Evolutionary conservation across 1,140 invertebrate species (phyloP), one percentile per base, ranked within the genome.

Genomic region (Bacillus rossius): DNA sequence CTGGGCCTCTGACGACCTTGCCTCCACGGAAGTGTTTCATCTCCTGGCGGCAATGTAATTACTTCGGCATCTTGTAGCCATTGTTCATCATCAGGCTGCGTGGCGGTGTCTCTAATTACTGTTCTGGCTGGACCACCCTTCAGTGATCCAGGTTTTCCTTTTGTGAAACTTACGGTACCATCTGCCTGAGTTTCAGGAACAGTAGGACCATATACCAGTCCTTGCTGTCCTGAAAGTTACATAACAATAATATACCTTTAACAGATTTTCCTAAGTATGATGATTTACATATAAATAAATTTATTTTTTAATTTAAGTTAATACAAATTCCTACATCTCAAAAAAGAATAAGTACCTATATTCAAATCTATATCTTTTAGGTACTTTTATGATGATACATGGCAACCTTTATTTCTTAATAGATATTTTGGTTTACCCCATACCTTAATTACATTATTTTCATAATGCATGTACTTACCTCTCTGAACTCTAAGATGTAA

Each of bases 21-120:
- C 60, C 79, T 67, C 81, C 81, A 82, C 10, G 77, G 73, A 56
- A 82, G 62, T 7, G 73, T 71, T 65, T 81, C 78, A 65, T 82
- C 79, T 40, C 75, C 77, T 61, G 73, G 20, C 23, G 77, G 76
- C 58, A 78, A 7, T 42, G 20, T 29, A 14, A 29, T 50, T 2
- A 29, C 20, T 8, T 26, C 25, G 1, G 37, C 3, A 19, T 50
- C 23, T 13, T 50, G 25, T 34, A 34, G 10, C 16, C 5, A 29
- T 14, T 29, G n/a, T 50, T 50, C 52, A 8, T 54, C 52, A 16
- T 54, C 52, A 20, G 34, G n/a, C 19, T 34, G 41, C 19, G 22
- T 38, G 16, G 14, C n/a, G 25, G 29, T 37, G 25, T 54, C 19
- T 25, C 10, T 7, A n/a, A 8, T 40, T n/a, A 2, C 16, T 0